Conservation (phyloP, 2,113 vertebrate species). For the Pampusana beccarii region DNA sequence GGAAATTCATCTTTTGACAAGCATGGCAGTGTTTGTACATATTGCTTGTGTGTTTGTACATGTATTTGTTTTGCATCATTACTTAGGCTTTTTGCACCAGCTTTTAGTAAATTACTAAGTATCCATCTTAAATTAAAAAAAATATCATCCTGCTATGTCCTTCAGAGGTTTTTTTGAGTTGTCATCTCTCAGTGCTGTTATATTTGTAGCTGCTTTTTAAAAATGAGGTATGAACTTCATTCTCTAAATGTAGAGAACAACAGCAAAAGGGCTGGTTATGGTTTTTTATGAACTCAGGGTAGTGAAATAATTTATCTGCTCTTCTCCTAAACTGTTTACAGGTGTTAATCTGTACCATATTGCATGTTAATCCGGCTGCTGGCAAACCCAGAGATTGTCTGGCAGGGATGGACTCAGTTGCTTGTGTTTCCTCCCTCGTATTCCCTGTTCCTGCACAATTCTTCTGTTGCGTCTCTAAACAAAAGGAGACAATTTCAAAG, state of each 20-base stretch:
- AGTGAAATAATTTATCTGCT: not conserved
- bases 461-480: not conserved
- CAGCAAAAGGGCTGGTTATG: not conserved
- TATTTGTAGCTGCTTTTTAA: not conserved
- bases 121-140: too few species aligned
- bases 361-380: not conserved
- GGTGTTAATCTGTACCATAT: not conserved
- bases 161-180: not conserved
- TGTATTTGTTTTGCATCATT: not conserved
- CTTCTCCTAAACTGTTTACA: not conserved
- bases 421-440: not conserved
- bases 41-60: not conserved
- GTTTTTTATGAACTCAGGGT: not conserved
- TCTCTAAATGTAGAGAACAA: not conserved
- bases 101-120: not conserved
- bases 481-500: not conserved
- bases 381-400: accelerated
- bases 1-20: not conserved
- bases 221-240: not conserved
- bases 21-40: not conserved
- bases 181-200: not conserved
- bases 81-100: not conserved
- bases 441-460: not conserved
- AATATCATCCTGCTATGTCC: not conserved
- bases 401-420: not conserved